Conservation (phyloP, 2,797 vertebrate genomes). For the Silurus lanzhouensis region DNA sequence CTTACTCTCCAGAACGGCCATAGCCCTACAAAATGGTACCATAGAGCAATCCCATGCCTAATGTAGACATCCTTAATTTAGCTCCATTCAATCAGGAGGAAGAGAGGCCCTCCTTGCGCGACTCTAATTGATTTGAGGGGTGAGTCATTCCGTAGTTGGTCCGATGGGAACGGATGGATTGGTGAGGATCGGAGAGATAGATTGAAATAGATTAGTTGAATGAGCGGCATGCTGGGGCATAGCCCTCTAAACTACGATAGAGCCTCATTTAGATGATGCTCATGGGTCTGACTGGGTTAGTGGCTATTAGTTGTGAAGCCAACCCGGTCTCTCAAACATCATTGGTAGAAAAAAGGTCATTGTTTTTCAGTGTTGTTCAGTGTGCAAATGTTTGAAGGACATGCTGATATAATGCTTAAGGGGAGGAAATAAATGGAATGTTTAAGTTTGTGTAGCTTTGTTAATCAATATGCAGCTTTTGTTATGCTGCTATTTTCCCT, state of each 20-base stretch:
- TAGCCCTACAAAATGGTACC: not conserved
- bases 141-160: constrained; percentile 42
- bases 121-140: constrained; percentile 52
- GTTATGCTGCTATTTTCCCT: not conserved
- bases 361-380: not conserved
- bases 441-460: not conserved
- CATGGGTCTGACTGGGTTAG: constrained; percentile 30
- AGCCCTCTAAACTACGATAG: constrained; percentile 33
- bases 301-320: constrained; percentile 32
- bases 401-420: not conserved
- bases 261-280: constrained; percentile 46
- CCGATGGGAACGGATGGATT: constrained; percentile 45
- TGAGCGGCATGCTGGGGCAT: constrained; percentile 31
- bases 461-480: not conserved
- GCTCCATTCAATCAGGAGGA: constrained; percentile 40
- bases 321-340: constrained; percentile 23
- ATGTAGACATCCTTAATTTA: constrained; percentile 26
- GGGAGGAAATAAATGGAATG: not conserved
- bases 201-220: constrained; percentile 52
- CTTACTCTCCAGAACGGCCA: constrained; percentile 26
- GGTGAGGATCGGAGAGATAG: constrained; percentile 48
- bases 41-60: constrained; percentile 22
- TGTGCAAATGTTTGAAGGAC: not conserved
- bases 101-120: constrained; percentile 16
- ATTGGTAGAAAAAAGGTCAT: not conserved